phyloP scores from a whole-genome alignment of 2,888 invertebrate species.

The Apamea crenata region DNA sequence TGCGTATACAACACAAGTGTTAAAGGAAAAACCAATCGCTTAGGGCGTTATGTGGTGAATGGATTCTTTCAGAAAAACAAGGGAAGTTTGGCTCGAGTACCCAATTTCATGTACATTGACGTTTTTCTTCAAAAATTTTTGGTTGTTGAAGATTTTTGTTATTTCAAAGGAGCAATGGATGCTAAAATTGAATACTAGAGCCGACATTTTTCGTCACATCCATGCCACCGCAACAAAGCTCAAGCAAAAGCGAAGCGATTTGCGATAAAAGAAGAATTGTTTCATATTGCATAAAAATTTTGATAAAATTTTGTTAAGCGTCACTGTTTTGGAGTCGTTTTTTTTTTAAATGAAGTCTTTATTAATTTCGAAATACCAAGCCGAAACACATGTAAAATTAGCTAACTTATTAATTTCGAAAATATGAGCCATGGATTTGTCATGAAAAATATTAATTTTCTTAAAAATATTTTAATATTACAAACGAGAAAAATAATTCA shows the following conservation, averaged over 20 bases:
- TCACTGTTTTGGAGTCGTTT: constrained; percentile 76
- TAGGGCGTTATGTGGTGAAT: constrained; percentile 82
- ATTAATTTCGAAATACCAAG: neutral
- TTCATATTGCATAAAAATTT: constrained; percentile 56
- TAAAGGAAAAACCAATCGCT: constrained; percentile 88
- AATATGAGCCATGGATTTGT: constrained; percentile 15
- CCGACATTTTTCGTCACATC: constrained; percentile 71
- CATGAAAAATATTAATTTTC: neutral
- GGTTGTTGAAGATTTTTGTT: neutral
- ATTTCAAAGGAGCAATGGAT: constrained; percentile 43
- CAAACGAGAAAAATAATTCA: neutral
- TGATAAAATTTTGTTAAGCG: constrained; percentile 58
- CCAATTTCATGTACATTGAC: constrained; percentile 41
- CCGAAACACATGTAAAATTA: neutral
- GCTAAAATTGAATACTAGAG: constrained; percentile 50
- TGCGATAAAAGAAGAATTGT: constrained; percentile 71
- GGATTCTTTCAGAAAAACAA: constrained; percentile 58
- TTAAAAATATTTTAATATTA: neutral
- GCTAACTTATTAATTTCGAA: neutral
- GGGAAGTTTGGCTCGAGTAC: constrained; percentile 45
- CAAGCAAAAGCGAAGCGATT: constrained; percentile 89
- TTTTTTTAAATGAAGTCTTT: neutral
- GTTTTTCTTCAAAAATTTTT: neutral
- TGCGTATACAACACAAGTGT: constrained; percentile 88
- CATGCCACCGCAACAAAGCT: constrained; percentile 85